Evolutionary conservation across 2,888 invertebrate genomes (phyloP).

Genomic region (Pyrrhia umbra): DNA sequence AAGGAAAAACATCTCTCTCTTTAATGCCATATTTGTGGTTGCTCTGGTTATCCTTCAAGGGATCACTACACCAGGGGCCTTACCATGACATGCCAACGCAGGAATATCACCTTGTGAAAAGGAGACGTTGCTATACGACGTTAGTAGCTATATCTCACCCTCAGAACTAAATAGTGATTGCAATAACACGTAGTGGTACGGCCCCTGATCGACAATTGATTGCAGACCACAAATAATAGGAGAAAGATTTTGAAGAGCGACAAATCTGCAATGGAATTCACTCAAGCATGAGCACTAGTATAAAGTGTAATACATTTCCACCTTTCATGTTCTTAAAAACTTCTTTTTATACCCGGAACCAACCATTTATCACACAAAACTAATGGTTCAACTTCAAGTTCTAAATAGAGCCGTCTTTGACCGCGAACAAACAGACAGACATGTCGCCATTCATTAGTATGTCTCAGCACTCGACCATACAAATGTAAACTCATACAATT

Average conservation of each 20-base stretch:
- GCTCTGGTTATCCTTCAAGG: no score
- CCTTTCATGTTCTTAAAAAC: neutral
- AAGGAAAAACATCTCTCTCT: no score
- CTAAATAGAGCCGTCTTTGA: constrained; percentile 28
- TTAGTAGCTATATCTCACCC: no score
- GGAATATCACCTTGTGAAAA: no score
- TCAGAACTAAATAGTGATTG: no score
- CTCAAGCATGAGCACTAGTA: neutral
- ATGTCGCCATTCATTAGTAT: constrained; percentile 45
- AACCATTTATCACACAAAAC: constrained; percentile 23
- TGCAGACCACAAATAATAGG: no score
- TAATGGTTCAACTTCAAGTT: constrained; percentile 14
- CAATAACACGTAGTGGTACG: no score
- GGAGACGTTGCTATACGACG: no score
- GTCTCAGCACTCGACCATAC: constrained; percentile 14
- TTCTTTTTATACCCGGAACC: neutral
- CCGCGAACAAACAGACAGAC: constrained; percentile 17
- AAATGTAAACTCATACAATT: constrained; percentile 28
- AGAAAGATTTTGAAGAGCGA: no score
- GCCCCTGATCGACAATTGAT: no score
- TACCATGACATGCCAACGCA: no score
- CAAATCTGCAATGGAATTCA: neutral
- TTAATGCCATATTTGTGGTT: neutral
- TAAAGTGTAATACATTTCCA: neutral
- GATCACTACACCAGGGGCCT: no score